A percentile compares a stretch with the other conserved stretches of the same genome.
Evolutionary conservation across 2,113 vertebrate genomes (phyloP).

Genomic region (Cathartes aura): DNA sequence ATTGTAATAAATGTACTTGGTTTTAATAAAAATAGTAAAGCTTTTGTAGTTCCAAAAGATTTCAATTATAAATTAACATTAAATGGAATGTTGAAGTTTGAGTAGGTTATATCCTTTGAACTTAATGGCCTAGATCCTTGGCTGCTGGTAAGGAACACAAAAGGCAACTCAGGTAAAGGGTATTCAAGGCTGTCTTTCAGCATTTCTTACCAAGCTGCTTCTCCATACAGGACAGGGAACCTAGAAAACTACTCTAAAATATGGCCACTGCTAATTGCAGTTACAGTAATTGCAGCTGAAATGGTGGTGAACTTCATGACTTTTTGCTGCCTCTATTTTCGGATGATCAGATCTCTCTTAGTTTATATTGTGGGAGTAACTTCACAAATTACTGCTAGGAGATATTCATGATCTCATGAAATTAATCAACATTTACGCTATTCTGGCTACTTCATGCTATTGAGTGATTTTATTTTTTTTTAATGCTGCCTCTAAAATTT

Average conservation of each 20-base stretch:
- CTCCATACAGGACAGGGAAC: background rate
- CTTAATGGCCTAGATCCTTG: background rate
- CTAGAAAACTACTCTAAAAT: background rate
- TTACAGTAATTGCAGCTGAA: background rate
- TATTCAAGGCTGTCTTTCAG: background rate
- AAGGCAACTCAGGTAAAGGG: background rate
- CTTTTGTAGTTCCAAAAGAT: slow-evolving; percentile 23
- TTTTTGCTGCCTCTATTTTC: background rate
- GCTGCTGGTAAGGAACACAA: background rate
- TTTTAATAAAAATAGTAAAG: slow-evolving; percentile 23
- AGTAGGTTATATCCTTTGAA: slow-evolving; percentile 21
- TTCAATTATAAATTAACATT: slow-evolving; percentile 30
- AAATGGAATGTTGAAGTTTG: slow-evolving; percentile 12
- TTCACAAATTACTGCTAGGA: background rate
- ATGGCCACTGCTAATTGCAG: background rate
- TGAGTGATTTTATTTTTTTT: background rate
- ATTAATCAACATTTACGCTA: background rate
- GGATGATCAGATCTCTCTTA: background rate
- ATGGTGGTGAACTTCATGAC: background rate
- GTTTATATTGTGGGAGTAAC: background rate
- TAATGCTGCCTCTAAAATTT: background rate
- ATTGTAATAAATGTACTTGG: background rate
- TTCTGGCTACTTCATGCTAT: background rate
- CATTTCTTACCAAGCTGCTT: background rate
- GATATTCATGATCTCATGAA: background rate